A percentile compares a stretch with the other conserved stretches of the same genome.
phyloP scores from a whole-genome alignment of 2,888 invertebrate genomes.

The Pinctada fucata region DNA sequence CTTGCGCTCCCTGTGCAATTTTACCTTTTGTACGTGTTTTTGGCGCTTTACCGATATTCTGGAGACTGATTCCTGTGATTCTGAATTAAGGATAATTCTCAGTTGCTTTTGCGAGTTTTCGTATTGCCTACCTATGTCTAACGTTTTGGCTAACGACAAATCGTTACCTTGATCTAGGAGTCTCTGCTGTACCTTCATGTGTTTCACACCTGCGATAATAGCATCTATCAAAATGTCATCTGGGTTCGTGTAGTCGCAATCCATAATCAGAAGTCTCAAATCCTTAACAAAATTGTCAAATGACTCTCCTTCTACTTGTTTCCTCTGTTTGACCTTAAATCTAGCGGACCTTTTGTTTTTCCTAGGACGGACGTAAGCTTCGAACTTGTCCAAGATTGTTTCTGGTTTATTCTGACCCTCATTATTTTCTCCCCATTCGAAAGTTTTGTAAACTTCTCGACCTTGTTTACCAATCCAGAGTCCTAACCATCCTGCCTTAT shows the following conservation, averaged over 20 bases:
- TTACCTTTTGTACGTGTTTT: background rate
- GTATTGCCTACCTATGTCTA: constrained; percentile 28
- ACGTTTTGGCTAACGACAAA: constrained; percentile 21
- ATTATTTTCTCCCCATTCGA: constrained; percentile 38
- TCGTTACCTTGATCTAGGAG: constrained; percentile 26
- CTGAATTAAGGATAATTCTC: constrained; percentile 20
- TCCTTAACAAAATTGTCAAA: constrained; percentile 43
- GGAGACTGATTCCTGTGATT: background rate
- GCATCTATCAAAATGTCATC: constrained; percentile 28
- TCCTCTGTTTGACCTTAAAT: constrained; percentile 42
- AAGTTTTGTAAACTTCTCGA: constrained; percentile 50
- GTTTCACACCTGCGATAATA: constrained; percentile 17
- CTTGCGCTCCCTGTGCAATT: background rate
- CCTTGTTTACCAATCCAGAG: constrained; percentile 52
- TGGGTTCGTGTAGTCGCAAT: constrained; percentile 40
- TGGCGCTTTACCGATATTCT: background rate
- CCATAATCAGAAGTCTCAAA: constrained; percentile 42
- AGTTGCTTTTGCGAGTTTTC: constrained; percentile 29
- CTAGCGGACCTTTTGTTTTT: constrained; percentile 48
- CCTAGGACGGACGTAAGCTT: constrained; percentile 38
- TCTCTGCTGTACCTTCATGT: constrained; percentile 33
- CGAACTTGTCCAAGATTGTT: constrained; percentile 37
- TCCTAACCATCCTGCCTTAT: constrained; percentile 32
- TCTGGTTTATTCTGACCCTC: constrained; percentile 34
- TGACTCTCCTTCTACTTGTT: constrained; percentile 42